Evolutionary conservation across 2,888 invertebrate species (phyloP).

Genomic region (Lampropteryx suffumata): DNA sequence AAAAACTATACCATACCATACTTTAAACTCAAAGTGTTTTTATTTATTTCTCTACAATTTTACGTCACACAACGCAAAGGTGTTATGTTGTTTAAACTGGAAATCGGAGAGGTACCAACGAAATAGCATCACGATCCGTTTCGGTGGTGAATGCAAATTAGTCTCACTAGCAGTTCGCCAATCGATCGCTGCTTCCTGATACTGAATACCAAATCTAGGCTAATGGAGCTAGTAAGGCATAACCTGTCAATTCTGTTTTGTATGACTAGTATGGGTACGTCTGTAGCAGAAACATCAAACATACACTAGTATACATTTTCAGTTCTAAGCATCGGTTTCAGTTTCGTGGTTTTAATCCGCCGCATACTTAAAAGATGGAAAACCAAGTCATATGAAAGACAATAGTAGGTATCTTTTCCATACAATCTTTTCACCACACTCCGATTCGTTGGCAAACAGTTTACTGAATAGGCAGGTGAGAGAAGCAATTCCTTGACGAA

Average conservation of each 20-base stretch:
- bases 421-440: conserved; percentile 27
- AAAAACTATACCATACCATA: no score
- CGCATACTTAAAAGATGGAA: no score
- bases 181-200: conserved; percentile 54
- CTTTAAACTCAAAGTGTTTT: no score
- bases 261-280: background rate
- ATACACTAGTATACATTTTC: no score
- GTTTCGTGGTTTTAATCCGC: no score
- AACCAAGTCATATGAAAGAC: background rate
- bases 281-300: background rate
- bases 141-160: conserved; percentile 76
- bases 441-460: conserved; percentile 46
- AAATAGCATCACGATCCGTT: conserved; percentile 74
- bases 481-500: conserved; percentile 54
- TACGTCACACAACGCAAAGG: no score
- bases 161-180: conserved; percentile 56
- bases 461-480: conserved; percentile 51
- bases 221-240: conserved; percentile 31
- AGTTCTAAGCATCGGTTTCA: no score
- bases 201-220: conserved; percentile 56
- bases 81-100: conserved; percentile 48
- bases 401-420: background rate
- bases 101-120: conserved; percentile 66
- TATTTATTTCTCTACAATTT: no score
- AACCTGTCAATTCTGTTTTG: background rate